Percentiles rank a stretch among this genome's conserved stretches.
Evolutionary conservation across 2,113 vertebrate species (phyloP).

Genomic region (Lycocorax pyrrhopterus): DNA sequence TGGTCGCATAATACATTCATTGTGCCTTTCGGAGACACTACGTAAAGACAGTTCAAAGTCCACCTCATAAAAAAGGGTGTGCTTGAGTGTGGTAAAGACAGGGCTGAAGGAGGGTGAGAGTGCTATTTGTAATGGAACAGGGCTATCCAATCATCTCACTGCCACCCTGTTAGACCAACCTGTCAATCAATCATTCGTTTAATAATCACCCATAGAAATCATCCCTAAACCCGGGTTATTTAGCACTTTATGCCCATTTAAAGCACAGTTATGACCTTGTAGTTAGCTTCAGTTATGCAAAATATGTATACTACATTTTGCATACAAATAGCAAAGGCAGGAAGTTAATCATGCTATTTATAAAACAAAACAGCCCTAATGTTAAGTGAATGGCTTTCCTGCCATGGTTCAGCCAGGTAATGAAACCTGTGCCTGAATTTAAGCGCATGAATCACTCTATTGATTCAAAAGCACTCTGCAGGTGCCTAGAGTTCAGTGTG

Average conservation of each 20-base stretch:
- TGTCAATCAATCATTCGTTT: neutral
- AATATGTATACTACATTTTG: slow-evolving; percentile 4
- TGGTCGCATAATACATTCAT: neutral
- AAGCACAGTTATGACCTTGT: slow-evolving; percentile 16
- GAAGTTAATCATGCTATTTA: slow-evolving; percentile 30
- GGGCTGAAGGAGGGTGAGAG: neutral
- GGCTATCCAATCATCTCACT: neutral
- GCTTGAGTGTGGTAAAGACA: neutral
- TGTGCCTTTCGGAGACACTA: neutral
- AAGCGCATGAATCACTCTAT: neutral
- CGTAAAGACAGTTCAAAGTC: neutral
- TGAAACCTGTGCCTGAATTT: neutral
- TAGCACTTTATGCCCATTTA: slow-evolving; percentile 20
- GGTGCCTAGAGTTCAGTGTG: neutral
- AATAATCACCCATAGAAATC: neutral
- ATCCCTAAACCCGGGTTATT: neutral
- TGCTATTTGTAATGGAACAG: neutral
- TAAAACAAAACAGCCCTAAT: slow-evolving; percentile 35
- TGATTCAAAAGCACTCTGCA: neutral
- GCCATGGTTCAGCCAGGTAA: slow-evolving; percentile 4
- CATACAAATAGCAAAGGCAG: slow-evolving; percentile 27
- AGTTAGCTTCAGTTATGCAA: slow-evolving; percentile 3
- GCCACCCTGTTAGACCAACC: neutral
- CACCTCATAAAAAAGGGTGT: slow-evolving; percentile 13
- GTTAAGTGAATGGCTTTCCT: slow-evolving; percentile 27